A percentile compares a stretch with the other conserved stretches of the same genome.
Evolutionary conservation across 2,888 invertebrate species (phyloP).

Genomic region (Trichogramma dendrolimi): DNA sequence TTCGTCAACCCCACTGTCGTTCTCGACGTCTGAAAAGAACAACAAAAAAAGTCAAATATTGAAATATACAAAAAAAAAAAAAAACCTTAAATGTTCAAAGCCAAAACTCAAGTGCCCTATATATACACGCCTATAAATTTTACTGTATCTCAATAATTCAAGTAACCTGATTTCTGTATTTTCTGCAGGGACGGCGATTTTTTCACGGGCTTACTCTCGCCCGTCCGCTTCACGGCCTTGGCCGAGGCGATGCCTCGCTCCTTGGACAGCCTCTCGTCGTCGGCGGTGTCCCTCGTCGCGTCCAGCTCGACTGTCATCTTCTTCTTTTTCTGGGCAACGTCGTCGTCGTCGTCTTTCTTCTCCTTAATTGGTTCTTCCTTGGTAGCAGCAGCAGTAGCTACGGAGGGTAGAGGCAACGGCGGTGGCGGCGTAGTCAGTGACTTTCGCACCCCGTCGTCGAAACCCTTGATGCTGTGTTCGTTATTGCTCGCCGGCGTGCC

Average conservation of each 20-base stretch:
- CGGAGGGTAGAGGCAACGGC: slow-evolving; percentile 1
- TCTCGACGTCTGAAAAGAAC: slow-evolving; percentile 71
- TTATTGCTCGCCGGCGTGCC: neutral
- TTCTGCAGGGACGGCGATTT: slow-evolving; percentile 20
- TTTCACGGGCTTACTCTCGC: slow-evolving; percentile 13
- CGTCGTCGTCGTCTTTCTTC: slow-evolving; percentile 26
- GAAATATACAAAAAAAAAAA: neutral
- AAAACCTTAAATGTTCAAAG: slow-evolving; percentile 25
- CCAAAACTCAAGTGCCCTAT: slow-evolving; percentile 31
- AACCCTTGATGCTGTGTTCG: slow-evolving; percentile 38
- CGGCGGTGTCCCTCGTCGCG: slow-evolving; percentile 13
- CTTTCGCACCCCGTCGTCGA: slow-evolving; percentile 43
- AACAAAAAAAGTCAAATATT: neutral
- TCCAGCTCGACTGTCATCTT: slow-evolving; percentile 22
- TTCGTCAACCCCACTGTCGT: slow-evolving; percentile 79
- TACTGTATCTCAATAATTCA: neutral
- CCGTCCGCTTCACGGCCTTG: slow-evolving; percentile 8
- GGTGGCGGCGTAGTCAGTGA: slow-evolving; percentile 35
- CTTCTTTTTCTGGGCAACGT: slow-evolving; percentile 12
- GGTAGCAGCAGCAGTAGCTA: slow-evolving; percentile 17
- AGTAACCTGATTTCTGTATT: too few relatives aligned
- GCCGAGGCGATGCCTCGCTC: slow-evolving; percentile 16
- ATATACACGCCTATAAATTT: neutral
- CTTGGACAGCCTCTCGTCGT: slow-evolving; percentile 14
- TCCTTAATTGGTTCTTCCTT: slow-evolving; percentile 28